Evolutionary conservation across 2,797 vertebrate species (phyloP).

Genomic region (Miichthys miiuy): DNA sequence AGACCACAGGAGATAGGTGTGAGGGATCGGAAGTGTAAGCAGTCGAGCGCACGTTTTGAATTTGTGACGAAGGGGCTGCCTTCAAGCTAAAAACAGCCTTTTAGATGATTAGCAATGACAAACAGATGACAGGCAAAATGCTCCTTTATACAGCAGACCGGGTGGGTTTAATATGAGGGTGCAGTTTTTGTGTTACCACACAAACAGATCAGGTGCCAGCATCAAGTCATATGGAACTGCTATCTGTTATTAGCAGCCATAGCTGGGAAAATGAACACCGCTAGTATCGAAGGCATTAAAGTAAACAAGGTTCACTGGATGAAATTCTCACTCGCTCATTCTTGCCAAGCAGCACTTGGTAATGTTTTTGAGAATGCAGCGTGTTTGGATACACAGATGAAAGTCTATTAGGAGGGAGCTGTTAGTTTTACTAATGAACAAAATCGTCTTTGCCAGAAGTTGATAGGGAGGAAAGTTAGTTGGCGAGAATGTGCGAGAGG

Average conservation of each 20-base stretch:
- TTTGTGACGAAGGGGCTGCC: no score
- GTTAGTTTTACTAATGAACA: constrained; percentile 57
- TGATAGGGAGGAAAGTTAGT: constrained; percentile 20
- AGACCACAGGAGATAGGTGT: neutral
- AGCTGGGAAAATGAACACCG: constrained; percentile 36
- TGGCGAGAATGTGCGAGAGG: constrained; percentile 11
- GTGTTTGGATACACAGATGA: constrained; percentile 36
- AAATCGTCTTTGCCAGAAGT: constrained; percentile 30
- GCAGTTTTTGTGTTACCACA: constrained; percentile 24
- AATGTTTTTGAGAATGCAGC: constrained; percentile 43
- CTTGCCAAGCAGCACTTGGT: constrained; percentile 50
- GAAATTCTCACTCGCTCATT: constrained; percentile 29
- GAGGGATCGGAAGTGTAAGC: neutral
- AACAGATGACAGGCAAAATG: constrained; percentile 14
- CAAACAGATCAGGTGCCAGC: constrained; percentile 16
- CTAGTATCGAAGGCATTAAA: constrained; percentile 43
- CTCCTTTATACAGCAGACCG: constrained; percentile 6
- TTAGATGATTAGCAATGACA: constrained; percentile 33
- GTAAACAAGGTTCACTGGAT: constrained; percentile 59
- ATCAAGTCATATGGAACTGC: constrained; percentile 38
- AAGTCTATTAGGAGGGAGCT: constrained; percentile 48
- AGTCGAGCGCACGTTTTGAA: neutral
- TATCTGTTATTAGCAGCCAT: constrained; percentile 52
- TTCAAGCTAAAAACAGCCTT: neutral
- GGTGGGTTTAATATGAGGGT: constrained; percentile 36